phyloP scores from a whole-genome alignment of 2,113 vertebrate species.

The Arizona elegans region DNA sequence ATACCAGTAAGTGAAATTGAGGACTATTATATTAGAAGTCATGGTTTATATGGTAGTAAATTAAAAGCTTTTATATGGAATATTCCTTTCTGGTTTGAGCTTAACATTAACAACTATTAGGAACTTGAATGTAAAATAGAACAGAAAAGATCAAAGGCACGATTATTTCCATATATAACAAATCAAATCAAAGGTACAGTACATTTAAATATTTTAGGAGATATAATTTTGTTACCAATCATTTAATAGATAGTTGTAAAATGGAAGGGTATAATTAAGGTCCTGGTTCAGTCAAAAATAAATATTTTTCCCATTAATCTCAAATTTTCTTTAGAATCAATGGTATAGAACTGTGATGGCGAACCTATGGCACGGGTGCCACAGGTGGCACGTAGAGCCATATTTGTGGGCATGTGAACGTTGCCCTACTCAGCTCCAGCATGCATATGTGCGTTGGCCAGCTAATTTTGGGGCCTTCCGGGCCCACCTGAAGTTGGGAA shows the following conservation, averaged over 20 bases:
- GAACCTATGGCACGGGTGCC: no score
- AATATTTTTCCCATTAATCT: background rate
- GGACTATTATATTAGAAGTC: background rate
- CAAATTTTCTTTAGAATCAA: background rate
- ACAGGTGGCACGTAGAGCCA: no score
- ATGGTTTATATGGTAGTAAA: background rate
- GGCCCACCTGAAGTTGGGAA: no score
- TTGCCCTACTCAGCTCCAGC: no score
- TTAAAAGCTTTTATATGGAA: background rate
- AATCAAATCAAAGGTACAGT: background rate
- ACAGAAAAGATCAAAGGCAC: background rate
- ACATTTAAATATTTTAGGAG: background rate
- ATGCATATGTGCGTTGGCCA: no score
- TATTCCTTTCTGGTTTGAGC: background rate
- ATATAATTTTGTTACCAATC: background rate
- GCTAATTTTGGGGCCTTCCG: no score
- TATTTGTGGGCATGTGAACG: no score
- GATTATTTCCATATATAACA: background rate
- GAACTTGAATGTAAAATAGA: background rate
- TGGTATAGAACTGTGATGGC: background rate
- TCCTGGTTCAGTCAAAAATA: background rate
- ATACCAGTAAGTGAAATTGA: constrained; percentile 13
- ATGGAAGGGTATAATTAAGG: background rate
- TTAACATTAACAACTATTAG: background rate
- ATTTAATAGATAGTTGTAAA: background rate